Evolutionary conservation across 2,888 invertebrate genomes (phyloP).

Genomic region (Pristionchus fissidentatus): DNA sequence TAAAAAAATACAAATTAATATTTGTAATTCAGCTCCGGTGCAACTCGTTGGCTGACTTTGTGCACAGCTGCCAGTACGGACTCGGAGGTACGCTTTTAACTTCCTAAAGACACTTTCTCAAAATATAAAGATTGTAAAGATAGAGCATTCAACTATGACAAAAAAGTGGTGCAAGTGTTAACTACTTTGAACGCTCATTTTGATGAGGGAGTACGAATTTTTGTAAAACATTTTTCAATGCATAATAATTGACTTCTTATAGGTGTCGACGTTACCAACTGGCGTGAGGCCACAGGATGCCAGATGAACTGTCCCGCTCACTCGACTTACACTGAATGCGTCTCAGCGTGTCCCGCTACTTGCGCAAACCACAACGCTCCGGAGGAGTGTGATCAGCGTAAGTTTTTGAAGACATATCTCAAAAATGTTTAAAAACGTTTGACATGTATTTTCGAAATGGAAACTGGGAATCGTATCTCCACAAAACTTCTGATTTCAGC

Average conservation of each 20-base stretch:
- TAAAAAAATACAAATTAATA: neutral
- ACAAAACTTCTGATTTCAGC: conserved; percentile 47
- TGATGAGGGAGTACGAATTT: too few relatives aligned
- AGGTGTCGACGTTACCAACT: conserved; percentile 27
- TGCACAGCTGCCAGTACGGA: conserved; percentile 53
- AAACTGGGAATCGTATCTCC: conserved; percentile 31
- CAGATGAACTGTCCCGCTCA: conserved; percentile 35
- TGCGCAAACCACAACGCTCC: conserved; percentile 58
- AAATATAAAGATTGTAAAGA: too few relatives aligned
- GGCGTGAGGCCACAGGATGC: neutral
- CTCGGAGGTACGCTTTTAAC: neutral
- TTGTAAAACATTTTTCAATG: too few relatives aligned
- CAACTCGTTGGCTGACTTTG: conserved; percentile 55
- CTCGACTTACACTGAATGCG: conserved; percentile 51
- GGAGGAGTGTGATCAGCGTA: conserved; percentile 51
- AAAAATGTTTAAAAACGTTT: too few relatives aligned
- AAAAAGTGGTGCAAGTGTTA: too few relatives aligned
- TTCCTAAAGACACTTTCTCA: neutral
- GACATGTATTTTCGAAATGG: conserved; percentile 50
- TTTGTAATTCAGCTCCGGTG: conserved; percentile 51
- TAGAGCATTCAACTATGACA: too few relatives aligned
- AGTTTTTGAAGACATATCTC: neutral
- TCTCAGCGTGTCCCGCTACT: conserved; percentile 66
- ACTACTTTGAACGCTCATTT: too few relatives aligned
- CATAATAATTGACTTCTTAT: too few relatives aligned